Percentiles rank a stretch among this genome's conserved stretches.
Evolutionary conservation across 1,140 invertebrate genomes (phyloP).

Genomic region (Brachionus manjavacas): DNA sequence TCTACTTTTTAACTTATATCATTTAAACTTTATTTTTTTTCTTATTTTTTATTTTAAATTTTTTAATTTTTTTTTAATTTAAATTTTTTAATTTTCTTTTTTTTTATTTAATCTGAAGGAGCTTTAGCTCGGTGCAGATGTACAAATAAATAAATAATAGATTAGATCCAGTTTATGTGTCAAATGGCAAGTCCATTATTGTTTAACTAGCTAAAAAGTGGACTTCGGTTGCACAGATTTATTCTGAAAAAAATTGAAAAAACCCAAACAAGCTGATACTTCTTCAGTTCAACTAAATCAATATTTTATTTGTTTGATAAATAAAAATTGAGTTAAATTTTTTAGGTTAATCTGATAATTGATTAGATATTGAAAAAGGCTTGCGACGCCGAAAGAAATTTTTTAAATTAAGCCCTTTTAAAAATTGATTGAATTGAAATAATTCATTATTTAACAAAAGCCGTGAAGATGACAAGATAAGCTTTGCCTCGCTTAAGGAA

Average conservation of each 20-base stretch:
- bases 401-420: not conserved
- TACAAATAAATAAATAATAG: too few species aligned
- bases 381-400: not conserved
- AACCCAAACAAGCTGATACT: not conserved
- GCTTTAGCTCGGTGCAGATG: too few species aligned
- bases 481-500: not conserved
- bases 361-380: not conserved
- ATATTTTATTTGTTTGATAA: too few species aligned
- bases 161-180: not conserved
- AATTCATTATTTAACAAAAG: slow-evolving; percentile 1
- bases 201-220: not conserved
- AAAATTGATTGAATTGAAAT: not conserved
- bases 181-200: not conserved
- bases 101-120: too few species aligned
- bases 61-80: too few species aligned
- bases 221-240: not conserved
- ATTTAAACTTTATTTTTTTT: too few species aligned
- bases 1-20: too few species aligned
- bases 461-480: not conserved
- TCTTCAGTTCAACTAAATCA: not conserved
- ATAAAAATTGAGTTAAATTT: not conserved
- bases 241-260: not conserved
- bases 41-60: too few species aligned
- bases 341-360: not conserved
- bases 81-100: too few species aligned